Conservation (phyloP, 2,113 vertebrate genomes). For the Patagioenas fasciata region DNA sequence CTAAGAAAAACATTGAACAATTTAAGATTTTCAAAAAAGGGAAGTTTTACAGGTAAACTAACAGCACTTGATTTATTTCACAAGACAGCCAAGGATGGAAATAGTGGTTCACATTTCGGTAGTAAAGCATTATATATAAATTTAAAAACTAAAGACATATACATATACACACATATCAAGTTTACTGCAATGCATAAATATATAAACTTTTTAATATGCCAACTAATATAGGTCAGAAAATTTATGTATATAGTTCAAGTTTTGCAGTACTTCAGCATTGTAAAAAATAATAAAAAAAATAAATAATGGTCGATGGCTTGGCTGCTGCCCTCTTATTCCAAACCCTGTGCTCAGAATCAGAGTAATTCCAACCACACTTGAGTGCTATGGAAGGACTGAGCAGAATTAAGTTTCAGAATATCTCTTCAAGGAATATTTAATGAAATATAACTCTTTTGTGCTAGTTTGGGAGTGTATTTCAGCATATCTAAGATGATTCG, state of each 20-base stretch:
- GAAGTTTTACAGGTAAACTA: conserved; percentile 42
- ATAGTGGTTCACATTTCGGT: conserved; percentile 62
- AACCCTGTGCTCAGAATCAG: neutral
- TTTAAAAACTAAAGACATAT: conserved; percentile 59
- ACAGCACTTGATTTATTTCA: conserved; percentile 55
- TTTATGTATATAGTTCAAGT: conserved; percentile 70
- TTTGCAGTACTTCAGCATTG: conserved; percentile 60
- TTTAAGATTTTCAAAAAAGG: neutral
- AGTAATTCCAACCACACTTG: neutral
- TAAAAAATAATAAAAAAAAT: conserved; percentile 46
- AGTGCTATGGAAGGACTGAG: neutral
- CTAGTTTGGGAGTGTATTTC: neutral
- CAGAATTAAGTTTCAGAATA: neutral
- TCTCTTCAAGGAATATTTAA: neutral
- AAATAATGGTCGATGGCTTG: conserved; percentile 12
- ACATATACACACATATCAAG: neutral
- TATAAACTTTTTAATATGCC: conserved; percentile 39
- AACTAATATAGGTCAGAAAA: conserved; percentile 53
- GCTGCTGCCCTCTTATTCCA: neutral
- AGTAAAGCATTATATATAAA: conserved; percentile 65
- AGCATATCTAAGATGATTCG: neutral
- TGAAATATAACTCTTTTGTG: neutral
- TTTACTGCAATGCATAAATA: conserved; percentile 57
- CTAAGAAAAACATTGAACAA: neutral
- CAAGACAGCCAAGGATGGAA: conserved; percentile 55